Evolutionary conservation across 2,888 invertebrate genomes (phyloP).

Genomic region (Vannuccia rotundouncinata): DNA sequence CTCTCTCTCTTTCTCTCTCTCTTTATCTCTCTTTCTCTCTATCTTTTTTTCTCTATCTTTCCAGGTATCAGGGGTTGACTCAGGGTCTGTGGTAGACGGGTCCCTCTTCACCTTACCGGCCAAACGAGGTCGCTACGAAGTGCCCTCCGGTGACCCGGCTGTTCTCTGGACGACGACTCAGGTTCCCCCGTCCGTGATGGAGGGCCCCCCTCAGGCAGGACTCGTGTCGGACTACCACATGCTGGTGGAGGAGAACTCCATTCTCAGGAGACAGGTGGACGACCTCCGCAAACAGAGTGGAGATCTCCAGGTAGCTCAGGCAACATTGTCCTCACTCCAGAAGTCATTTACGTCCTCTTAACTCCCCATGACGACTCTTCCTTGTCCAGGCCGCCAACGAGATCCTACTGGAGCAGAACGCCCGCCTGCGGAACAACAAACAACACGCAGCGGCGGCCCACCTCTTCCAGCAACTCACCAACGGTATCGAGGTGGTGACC

Average conservation of each 20-base stretch:
- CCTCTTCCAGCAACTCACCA: neutral
- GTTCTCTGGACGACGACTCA: neutral
- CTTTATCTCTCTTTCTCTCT: too few species aligned
- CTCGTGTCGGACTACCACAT: neutral
- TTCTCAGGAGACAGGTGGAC: conserved; percentile 16
- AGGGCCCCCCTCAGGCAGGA: neutral
- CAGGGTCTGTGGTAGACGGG: neutral
- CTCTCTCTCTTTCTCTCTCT: too few species aligned
- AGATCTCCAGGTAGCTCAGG: conserved; percentile 25
- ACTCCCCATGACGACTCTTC: neutral
- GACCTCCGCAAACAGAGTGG: conserved; percentile 33
- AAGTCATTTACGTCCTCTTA: too few species aligned
- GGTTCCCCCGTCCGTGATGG: neutral
- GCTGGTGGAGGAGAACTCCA: conserved; percentile 21
- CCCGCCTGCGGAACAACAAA: conserved; percentile 33
- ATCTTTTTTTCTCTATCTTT: too few species aligned
- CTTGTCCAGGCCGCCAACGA: conserved; percentile 35
- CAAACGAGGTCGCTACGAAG: neutral
- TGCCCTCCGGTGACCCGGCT: neutral
- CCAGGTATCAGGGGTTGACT: neutral
- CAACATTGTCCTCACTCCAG: neutral
- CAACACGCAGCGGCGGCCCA: neutral
- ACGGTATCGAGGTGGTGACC: neutral
- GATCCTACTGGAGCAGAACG: conserved; percentile 35
- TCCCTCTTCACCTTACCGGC: neutral